A percentile compares a stretch with the other conserved stretches of the same genome.
Evolutionary conservation across 2,888 invertebrate species (phyloP).

Genomic region (Hesperia comma): DNA sequence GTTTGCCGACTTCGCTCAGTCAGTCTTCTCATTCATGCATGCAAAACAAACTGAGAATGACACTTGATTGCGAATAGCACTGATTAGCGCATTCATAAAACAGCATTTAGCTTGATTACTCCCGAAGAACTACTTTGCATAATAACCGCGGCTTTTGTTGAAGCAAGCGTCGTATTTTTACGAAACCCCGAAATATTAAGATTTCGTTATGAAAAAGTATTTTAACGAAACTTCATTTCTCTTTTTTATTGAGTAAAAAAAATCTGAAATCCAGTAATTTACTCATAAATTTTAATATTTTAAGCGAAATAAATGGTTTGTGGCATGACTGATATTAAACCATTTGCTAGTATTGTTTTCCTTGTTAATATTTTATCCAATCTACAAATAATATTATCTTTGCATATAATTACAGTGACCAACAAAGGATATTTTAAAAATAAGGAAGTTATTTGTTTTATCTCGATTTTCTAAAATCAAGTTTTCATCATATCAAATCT

Average conservation of each 20-base stretch:
- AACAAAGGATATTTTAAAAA: too few species aligned
- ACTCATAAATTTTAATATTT: neutral
- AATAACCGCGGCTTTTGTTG: constrained; percentile 22
- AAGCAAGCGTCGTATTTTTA: constrained; percentile 8
- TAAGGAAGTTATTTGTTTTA: too few species aligned
- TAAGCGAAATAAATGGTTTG: too few species aligned
- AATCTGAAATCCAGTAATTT: neutral
- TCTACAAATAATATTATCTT: too few species aligned
- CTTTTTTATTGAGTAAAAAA: neutral
- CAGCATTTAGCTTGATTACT: constrained; percentile 28
- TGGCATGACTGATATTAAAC: too few species aligned
- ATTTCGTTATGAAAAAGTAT: constrained; percentile 7
- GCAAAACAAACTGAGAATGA: constrained; percentile 15
- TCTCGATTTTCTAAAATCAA: too few species aligned
- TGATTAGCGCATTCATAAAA: constrained; percentile 28
- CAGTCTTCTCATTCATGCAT: constrained; percentile 6
- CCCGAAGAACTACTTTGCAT: constrained; percentile 19
- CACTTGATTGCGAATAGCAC: constrained; percentile 25
- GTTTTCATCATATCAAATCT: too few species aligned
- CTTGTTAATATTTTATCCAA: too few species aligned
- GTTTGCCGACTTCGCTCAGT: neutral
- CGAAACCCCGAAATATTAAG: constrained; percentile 4
- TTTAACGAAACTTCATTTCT: neutral
- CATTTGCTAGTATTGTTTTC: too few species aligned
- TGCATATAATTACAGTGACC: too few species aligned